Percentiles rank a stretch among this genome's conserved stretches.
Evolutionary conservation across 2,113 vertebrate genomes (phyloP).

Genomic region (Porphyrio hochstetteri): DNA sequence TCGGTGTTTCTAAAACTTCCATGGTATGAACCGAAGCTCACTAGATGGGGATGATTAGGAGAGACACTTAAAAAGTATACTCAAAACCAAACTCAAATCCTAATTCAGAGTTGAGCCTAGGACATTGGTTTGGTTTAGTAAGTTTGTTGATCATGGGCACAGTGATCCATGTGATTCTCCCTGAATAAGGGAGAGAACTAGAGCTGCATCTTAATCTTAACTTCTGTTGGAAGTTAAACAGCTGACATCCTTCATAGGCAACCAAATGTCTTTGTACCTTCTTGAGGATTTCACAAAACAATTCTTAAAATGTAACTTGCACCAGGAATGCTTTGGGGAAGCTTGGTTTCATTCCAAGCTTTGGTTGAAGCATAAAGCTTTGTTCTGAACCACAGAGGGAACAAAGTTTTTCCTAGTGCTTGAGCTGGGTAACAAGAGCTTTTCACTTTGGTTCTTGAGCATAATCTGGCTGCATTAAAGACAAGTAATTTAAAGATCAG

Average conservation of each 20-base stretch:
- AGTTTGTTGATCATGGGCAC: neutral
- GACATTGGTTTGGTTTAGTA: neutral
- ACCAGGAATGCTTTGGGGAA: neutral
- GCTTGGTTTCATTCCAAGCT: neutral
- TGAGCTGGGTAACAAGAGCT: neutral
- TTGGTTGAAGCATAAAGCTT: neutral
- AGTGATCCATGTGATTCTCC: neutral
- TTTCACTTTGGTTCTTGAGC: neutral
- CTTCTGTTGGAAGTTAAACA: neutral
- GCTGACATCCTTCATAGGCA: neutral
- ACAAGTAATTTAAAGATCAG: neutral
- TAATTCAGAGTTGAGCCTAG: neutral
- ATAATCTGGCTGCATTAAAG: neutral
- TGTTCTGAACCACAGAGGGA: neutral
- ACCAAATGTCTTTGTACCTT: neutral
- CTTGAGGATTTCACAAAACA: neutral
- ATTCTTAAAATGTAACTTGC: neutral
- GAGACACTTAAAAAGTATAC: neutral
- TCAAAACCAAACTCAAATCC: neutral
- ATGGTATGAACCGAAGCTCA: accelerated
- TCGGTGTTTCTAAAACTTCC: neutral
- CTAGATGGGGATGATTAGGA: neutral
- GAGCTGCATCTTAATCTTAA: neutral
- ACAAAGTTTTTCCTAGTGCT: neutral
- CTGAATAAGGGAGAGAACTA: neutral